phyloP scores from a whole-genome alignment of 2,113 vertebrate species.

The Bettongia penicillata region DNA sequence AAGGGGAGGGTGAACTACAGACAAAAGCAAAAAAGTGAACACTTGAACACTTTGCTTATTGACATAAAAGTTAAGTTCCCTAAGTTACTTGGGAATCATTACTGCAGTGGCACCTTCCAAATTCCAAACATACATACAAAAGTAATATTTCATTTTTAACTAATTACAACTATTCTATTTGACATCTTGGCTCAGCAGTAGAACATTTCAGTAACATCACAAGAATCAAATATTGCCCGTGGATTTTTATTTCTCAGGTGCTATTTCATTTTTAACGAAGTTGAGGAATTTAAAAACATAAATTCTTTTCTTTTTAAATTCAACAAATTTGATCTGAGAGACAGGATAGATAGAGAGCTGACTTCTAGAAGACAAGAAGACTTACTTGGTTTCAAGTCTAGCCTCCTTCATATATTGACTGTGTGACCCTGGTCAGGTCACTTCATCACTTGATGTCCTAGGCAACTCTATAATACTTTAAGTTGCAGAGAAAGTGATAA shows the following conservation, averaged over 20 bases:
- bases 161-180: background rate
- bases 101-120: background rate
- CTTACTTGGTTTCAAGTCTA: background rate
- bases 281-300: background rate
- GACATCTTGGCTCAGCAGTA: background rate
- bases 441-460: background rate
- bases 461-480: background rate
- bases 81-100: background rate
- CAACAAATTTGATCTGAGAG: background rate
- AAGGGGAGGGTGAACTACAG: background rate
- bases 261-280: background rate
- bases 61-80: background rate
- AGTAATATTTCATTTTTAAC: background rate
- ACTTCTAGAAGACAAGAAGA: background rate
- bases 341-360: background rate
- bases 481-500: background rate
- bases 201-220: background rate
- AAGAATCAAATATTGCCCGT: background rate
- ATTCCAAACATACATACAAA: background rate
- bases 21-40: background rate
- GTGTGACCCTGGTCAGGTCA: background rate
- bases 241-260: constrained; percentile 4
- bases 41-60: background rate
- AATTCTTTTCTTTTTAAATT: background rate
- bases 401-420: background rate